Evolutionary conservation across 2,797 vertebrate species (phyloP), one percentile per base, ranked within the genome.

Genomic region (Hirundo rustica): DNA sequence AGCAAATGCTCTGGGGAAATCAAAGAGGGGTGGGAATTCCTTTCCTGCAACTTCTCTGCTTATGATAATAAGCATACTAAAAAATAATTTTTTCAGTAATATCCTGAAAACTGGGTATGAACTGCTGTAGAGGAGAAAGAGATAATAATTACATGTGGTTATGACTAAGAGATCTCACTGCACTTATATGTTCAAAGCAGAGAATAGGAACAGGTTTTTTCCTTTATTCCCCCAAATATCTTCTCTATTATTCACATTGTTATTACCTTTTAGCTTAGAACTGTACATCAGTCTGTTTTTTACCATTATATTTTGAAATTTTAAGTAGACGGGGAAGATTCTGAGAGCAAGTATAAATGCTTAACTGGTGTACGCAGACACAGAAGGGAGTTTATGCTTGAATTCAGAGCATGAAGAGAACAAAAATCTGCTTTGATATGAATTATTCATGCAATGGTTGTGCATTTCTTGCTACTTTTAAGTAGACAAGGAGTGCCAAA

Each of bases 391-490:
- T 44, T 88, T 61, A 20, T 11, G 5, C 55, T 72, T 91, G 20
- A 73, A 81, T 92, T 92, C 73, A 81, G 70, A 90, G 11, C 51
- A 53, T 29, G 47, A 65, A 51, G n/a, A 45, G 25, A 78, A 72
- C 5, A 12, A 89, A 89, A 86, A 50, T 47, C 53, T 72, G 32
- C n/a, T 88, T 74, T 13, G 26, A 6, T 55, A 66, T 89, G 83
- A 92, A 92, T 91, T 78, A 93, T 91, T 93, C 66, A 94, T 72
- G 11, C 12, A 62, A 14, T 16, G 10, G 7, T 18, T 96, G 94
- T 86, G 47, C 25, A 44, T 40, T 86, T 94, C 85, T 92, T 62
- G 13, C 30, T 88, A 40, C 20, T 88, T 90, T 86, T 62, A 84
- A 84, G 62, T 44, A 81, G 55, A 76, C 17, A 70, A 53, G n/a